Evolutionary conservation across 2,888 invertebrate genomes (phyloP), one percentile per base, ranked within the genome.

Genomic region (Mechanitis messenoides): DNA sequence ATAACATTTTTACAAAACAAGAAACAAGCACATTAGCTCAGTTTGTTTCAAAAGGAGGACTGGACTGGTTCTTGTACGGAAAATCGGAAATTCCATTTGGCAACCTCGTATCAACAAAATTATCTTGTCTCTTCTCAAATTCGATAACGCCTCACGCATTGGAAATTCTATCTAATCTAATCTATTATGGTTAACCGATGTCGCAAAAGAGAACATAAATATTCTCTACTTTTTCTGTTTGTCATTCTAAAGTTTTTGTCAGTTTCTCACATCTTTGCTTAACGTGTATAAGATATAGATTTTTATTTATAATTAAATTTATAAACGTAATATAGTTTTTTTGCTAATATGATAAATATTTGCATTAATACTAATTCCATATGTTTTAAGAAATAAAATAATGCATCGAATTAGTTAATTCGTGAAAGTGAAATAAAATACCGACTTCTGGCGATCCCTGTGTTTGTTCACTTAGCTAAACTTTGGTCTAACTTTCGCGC

Each of bases 1-100:
- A 20, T 20, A 20, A 20, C 20, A 20, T 20, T 20, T 20, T 20
- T 20, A 20, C 20, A 20, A 20, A 20, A 20, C 1, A 1, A 20
- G 20, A 20, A 20, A 20, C 20, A 20, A 20, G 20, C 20, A 42
- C 9, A 42, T 42, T 9, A 9, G 9, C 9, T 5, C 9, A 42
- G 42, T 42, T 42, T 9, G 11, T 42, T 42, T 9, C 9, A 42
- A 42, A 42, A 42, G 42, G 42, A 3, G 11, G 3, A 42, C 7
- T 42, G 28, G 12, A 61, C 62, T 68, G 61, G 64, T 67, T 64
- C 61, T 69, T 59, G 58, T 56, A 63, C 66, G 63, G 56, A 65
- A 67, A 70, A 71, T 64, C 55, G 69, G 70, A 71, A 72, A 76
- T 74, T 74, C 71, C 74, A 79, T 79, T 75, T 70, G 68, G 67